Evolutionary conservation across 1,140 invertebrate genomes (phyloP).

Genomic region (Oreohelix idahoensis): DNA sequence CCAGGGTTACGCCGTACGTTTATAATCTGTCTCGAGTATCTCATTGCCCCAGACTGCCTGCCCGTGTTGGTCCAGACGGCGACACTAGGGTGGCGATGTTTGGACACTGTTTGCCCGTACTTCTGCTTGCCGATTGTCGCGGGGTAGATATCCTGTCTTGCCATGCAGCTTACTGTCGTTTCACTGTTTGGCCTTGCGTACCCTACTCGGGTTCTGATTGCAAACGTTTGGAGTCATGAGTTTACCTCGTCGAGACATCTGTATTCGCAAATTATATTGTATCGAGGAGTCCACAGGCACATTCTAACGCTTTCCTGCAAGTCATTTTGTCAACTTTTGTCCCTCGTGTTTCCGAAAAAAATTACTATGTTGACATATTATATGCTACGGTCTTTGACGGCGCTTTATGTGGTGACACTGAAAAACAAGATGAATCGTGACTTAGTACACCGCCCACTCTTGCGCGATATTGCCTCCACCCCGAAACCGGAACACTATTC

Average conservation of each 20-base stretch:
- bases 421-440: too few relatives aligned
- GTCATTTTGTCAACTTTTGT: background rate
- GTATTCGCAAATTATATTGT: background rate
- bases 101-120: constrained; percentile 26
- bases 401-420: background rate
- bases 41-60: constrained; percentile 15
- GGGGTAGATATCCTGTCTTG: background rate
- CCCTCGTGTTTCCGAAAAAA: too few relatives aligned
- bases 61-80: constrained; percentile 34
- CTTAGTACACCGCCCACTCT: too few relatives aligned
- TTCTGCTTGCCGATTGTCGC: background rate
- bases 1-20: constrained; percentile 3
- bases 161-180: background rate
- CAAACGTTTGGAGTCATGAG: background rate
- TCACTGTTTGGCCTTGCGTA: constrained; percentile 2
- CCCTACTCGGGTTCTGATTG: background rate
- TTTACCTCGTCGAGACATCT: background rate
- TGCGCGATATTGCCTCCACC: too few relatives aligned
- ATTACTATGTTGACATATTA: too few relatives aligned
- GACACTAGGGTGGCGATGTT: constrained; percentile 29
- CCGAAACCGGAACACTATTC: too few relatives aligned
- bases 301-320: background rate
- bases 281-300: background rate
- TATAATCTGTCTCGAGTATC: constrained; percentile 11
- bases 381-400: background rate